Base-by-base conservation (phyloP, 2,113 vertebrate genomes). In the Azemiops feae region DNA sequence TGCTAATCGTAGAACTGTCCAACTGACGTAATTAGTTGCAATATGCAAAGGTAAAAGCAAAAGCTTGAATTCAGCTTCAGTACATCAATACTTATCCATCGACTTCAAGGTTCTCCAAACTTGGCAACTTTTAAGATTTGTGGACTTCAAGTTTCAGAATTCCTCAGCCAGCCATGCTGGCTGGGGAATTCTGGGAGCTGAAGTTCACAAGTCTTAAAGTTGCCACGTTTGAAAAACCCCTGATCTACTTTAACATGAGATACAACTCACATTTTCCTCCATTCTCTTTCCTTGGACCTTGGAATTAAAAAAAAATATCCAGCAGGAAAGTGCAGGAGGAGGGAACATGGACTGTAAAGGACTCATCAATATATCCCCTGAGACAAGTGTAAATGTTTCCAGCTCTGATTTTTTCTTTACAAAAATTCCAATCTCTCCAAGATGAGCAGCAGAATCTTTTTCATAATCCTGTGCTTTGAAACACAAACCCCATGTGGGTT, bases 391-490 rank as follows among this genome's bases (percentile, higher is more conserved):
- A 25, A 30, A 53, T 39, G 30, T 86, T 87, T 87, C 39, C 27
- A 34, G 54, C 12, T 25, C 25, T 47, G 25, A 43, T 9, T 58
- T 18, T n/a, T 5, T 30, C 12, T 89, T 57, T 45, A 0, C 45
- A 27, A 60, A 22, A 27, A 16, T 1, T 55, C 27, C 18, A 86
- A 45, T 45, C 25, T n/a, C 9, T 9, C 74, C 43, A 60, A 6
- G 20, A 4, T 45, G 52, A 0, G 0, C 4, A 14, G 87, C 85
- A 39, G 22, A n/a, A 0, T 23, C 55, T n/a, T 50, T 27, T 53
- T 25, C n/a, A 64, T 47, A 22, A 23, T 60, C 10, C 10, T 45
- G n/a, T 10, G n/a, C 58, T 45, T 1, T 18, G 92, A 91, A 88
- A n/a, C 53, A 64, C 81, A 87, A 34, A 8, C 20, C 74, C 85